Evolutionary conservation across 23 tunicate species (phyloP), one percentile per base, ranked within the genome.

Genomic region (Styela clava): DNA sequence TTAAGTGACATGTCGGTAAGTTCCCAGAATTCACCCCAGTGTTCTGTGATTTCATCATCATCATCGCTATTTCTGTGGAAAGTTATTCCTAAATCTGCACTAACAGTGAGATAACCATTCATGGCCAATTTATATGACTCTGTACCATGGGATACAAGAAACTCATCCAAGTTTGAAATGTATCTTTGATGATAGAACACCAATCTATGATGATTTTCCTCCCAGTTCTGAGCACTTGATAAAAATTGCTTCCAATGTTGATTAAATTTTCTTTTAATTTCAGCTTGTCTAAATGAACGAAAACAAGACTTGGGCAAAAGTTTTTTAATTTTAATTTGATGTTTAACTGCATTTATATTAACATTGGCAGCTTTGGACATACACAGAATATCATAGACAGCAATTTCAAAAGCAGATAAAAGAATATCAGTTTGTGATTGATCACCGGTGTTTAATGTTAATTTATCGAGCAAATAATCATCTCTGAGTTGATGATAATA

Each of bases 21-120:
- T 2, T 93, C 88, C 0, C 32, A 69, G 37, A 93, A 84, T 30
- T 93, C 86, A 31, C 89, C 74, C 89, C 98, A 85, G 25, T 67
- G 63, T 20, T 87, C 84, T 21, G 34, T 37, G n/a, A 65, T 69
- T 20, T 31, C 35, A 2, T 25, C 51, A 7, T 35, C 82, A 2
- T 35, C 24, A 44, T 44, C 56, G 12, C 12, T 44, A 44, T n/a
- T n/a, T n/a, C n/a, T n/a, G 44, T 79, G 68, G 37, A 79, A 62
- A 0, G 76, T 74, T 18, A 93, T 69, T 7, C 92, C 98, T 62
- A 76, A 70, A 31, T 93, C 86, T 18, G 85, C 89, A 61, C 88
- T 86, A 44, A 93, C 82, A 2, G 79, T 52, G 19, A 93, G 56
- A 30, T 67, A 67, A 23, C 79, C 93, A 19, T 33, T 69, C 5